phyloP scores from a whole-genome alignment of 2,888 invertebrate genomes.

The Germaria angustata region DNA sequence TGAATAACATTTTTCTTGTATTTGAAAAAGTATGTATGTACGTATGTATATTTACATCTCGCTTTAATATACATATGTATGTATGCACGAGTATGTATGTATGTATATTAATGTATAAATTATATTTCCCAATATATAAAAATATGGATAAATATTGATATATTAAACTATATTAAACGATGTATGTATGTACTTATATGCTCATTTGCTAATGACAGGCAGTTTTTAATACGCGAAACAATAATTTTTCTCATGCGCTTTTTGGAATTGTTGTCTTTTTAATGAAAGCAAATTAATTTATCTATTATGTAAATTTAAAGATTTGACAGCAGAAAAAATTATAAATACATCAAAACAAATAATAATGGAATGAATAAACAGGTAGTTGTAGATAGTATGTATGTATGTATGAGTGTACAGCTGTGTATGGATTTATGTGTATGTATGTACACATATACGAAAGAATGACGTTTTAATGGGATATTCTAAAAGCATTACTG shows the following conservation, averaged over 20 bases:
- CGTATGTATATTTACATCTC: too few species aligned
- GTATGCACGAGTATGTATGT: too few species aligned
- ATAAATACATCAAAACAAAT: conserved; percentile 27
- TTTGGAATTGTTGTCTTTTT: conserved; percentile 12
- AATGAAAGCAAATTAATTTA: conserved; percentile 43
- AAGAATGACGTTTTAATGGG: too few species aligned
- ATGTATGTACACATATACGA: too few species aligned
- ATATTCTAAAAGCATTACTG: conserved; percentile 29
- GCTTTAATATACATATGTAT: neutral
- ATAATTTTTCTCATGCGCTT: neutral
- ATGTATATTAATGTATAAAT: too few species aligned
- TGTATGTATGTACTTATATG: too few species aligned
- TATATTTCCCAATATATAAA: too few species aligned
- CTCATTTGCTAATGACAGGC: neutral
- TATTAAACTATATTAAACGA: too few species aligned
- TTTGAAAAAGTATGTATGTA: too few species aligned
- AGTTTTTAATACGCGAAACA: neutral
- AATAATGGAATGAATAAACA: neutral
- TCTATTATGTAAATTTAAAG: conserved; percentile 24
- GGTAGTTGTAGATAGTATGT: neutral
- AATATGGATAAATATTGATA: too few species aligned
- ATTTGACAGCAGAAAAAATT: conserved; percentile 66
- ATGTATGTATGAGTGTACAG: conserved; percentile 3
- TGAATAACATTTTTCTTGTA: too few species aligned
- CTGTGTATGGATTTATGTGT: neutral